Evolutionary conservation across 2,888 invertebrate genomes (phyloP).

Genomic region (Melikaiella ostensackeni): DNA sequence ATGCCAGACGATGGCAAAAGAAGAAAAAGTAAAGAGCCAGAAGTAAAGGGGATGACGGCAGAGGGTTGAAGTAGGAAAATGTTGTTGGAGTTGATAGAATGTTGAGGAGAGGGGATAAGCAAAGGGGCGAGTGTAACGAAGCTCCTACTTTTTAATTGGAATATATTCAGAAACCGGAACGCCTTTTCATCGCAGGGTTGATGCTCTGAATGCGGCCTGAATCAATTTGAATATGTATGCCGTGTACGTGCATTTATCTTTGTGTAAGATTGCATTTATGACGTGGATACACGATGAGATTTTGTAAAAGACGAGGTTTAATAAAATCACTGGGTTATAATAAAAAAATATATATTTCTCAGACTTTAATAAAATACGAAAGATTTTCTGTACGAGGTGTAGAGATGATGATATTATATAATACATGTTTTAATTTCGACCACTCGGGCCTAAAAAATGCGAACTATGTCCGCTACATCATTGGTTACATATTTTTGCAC

Average conservation of each 20-base stretch:
- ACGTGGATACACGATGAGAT: neutral
- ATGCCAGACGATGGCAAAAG: slow-evolving; percentile 50
- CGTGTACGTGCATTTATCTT: slow-evolving; percentile 27
- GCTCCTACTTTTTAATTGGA: slow-evolving; percentile 77
- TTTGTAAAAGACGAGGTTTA: neutral
- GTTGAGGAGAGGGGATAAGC: slow-evolving; percentile 47
- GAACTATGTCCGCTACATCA: too few relatives aligned
- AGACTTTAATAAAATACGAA: too few relatives aligned
- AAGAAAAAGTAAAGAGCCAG: slow-evolving; percentile 67
- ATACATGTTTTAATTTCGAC: too few relatives aligned
- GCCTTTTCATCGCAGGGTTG: slow-evolving; percentile 75
- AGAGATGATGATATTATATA: too few relatives aligned
- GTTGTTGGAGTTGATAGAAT: slow-evolving; percentile 32
- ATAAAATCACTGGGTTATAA: slow-evolving; percentile 2
- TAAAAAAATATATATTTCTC: neutral
- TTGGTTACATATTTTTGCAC: too few relatives aligned
- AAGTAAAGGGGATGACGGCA: slow-evolving; percentile 62
- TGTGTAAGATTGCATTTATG: slow-evolving; percentile 30
- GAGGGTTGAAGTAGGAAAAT: slow-evolving; percentile 27
- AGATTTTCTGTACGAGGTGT: too few relatives aligned
- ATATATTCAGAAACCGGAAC: slow-evolving; percentile 76
- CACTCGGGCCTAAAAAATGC: too few relatives aligned
- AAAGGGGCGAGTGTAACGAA: slow-evolving; percentile 75
- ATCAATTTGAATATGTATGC: slow-evolving; percentile 60
- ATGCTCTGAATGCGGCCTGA: slow-evolving; percentile 73